Evolutionary conservation across 2,797 vertebrate species (phyloP).

Genomic region (Sebastes cheni): DNA sequence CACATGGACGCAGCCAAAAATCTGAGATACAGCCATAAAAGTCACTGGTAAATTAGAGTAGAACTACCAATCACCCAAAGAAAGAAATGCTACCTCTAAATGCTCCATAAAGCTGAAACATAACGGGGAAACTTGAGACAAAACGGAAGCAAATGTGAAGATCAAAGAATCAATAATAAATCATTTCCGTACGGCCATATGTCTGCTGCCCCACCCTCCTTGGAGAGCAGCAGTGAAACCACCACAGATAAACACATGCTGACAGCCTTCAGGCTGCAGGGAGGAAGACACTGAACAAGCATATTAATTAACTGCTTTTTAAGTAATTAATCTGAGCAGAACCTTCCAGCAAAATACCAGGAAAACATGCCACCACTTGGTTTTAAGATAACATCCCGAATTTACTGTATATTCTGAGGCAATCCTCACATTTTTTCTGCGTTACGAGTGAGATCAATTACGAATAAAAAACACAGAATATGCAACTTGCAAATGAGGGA

Average conservation of each 20-base stretch:
- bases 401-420: not conserved
- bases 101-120: not conserved
- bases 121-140: not conserved
- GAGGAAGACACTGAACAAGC: constrained; percentile 26
- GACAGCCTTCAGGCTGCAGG: constrained; percentile 12
- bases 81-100: not conserved
- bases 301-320: constrained; percentile 52
- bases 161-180: constrained; percentile 61
- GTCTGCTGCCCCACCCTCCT: constrained; percentile 47
- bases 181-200: constrained; percentile 40
- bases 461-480: not conserved
- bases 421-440: not conserved
- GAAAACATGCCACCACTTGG: constrained; percentile 9
- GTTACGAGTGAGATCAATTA: not conserved
- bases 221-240: constrained; percentile 51
- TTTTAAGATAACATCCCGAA: not conserved
- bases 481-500: not conserved
- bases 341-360: constrained; percentile 20
- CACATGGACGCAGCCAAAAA: not conserved
- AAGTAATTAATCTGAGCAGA: constrained; percentile 36
- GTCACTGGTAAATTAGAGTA: not conserved
- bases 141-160: constrained; percentile 24
- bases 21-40: not conserved
- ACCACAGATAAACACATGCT: constrained; percentile 51
- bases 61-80: not conserved